Conservation (phyloP, 2,113 vertebrate species). For the Bungarus multicinctus region DNA sequence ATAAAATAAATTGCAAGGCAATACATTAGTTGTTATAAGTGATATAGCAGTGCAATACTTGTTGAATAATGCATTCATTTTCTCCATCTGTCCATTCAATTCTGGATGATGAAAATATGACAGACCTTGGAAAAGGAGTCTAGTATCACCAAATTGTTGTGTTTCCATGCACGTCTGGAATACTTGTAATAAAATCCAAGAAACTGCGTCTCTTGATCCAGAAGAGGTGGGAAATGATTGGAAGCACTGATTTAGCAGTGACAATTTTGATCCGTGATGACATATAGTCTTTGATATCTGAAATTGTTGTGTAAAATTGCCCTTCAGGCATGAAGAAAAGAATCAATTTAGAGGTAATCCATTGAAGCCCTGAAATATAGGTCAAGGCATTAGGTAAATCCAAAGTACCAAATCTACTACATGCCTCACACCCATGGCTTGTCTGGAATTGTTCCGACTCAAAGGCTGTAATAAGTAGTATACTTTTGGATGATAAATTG, state of each 20-base stretch:
- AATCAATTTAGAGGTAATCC: background rate
- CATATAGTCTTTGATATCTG: no score
- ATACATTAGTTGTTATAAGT: background rate
- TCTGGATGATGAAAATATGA: background rate
- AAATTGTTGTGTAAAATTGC: background rate
- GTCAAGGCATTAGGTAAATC: background rate
- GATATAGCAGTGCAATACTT: background rate
- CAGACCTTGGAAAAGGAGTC: background rate
- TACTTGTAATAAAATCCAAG: no score
- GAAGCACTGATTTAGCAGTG: no score
- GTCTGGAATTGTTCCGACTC: background rate
- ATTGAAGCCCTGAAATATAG: background rate
- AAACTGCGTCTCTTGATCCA: no score
- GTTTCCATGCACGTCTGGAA: background rate
- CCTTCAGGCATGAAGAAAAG: background rate
- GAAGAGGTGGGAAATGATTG: no score
- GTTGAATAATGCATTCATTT: background rate
- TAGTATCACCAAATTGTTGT: background rate
- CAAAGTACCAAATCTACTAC: background rate
- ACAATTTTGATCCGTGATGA: no score
- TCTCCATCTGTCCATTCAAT: background rate
- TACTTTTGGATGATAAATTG: background rate
- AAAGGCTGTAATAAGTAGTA: background rate
- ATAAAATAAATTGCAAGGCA: background rate
- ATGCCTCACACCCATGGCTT: background rate